Evolutionary conservation across 2,113 vertebrate species (phyloP).

Genomic region (Psettodes erumei): DNA sequence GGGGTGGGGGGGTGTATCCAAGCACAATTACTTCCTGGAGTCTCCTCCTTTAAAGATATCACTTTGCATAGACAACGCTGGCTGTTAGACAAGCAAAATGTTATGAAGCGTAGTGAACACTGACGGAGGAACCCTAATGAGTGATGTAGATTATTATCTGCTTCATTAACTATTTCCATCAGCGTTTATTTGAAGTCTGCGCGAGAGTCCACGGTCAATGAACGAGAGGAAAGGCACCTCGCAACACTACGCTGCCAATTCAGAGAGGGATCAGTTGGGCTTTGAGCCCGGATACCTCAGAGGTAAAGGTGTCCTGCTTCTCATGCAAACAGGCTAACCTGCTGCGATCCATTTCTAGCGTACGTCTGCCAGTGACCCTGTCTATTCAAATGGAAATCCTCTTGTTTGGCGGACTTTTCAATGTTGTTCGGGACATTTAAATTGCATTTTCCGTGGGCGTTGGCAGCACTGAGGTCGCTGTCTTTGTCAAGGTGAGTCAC

Average conservation of each 20-base stretch:
- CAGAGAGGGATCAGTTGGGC: not conserved
- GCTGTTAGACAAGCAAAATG: not conserved
- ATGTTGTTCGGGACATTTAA: conserved; percentile 31
- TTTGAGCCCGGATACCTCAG: conserved; percentile 10
- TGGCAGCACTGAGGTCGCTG: not conserved
- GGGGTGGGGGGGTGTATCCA: no score
- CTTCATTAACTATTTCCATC: conserved; percentile 35
- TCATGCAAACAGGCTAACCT: conserved; percentile 31
- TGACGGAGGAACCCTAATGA: conserved; percentile 9
- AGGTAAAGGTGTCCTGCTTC: conserved; percentile 11
- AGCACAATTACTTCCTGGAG: not conserved
- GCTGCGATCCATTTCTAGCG: conserved; percentile 37
- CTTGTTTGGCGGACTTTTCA: conserved; percentile 45
- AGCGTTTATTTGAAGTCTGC: conserved; percentile 17
- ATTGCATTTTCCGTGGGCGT: conserved; percentile 10
- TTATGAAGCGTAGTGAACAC: conserved; percentile 11
- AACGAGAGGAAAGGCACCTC: conserved; percentile 20
- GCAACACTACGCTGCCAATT: not conserved
- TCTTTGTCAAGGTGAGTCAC: conserved; percentile 35
- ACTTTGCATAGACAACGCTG: not conserved
- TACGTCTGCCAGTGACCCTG: conserved; percentile 29
- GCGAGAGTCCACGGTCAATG: not conserved
- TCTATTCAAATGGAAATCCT: conserved; percentile 45
- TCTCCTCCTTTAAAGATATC: not conserved
- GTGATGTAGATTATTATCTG: conserved; percentile 34